These are phyloP conservation scores for Stenoptilia bipunctidactyla DNA, from an alignment of 2,888 invertebrate species.

Conservation along the genomic window DNA sequence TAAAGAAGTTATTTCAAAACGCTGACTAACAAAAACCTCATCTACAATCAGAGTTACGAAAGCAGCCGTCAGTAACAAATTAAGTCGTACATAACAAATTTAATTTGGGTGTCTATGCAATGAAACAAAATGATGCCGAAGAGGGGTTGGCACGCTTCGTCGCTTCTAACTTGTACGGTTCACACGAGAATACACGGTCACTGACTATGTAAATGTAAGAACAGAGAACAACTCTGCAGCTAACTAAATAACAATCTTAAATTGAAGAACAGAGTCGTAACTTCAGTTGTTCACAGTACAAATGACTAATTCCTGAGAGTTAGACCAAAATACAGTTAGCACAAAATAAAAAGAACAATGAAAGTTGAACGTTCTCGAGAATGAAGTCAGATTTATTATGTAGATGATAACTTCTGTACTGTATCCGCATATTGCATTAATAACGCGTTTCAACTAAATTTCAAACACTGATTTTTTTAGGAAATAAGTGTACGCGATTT, in stretches of 20 bases:
- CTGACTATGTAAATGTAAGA: conserved; percentile 59
- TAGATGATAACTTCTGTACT: background rate
- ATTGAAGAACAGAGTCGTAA: background rate
- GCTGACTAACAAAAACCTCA: no score
- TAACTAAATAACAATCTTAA: no score
- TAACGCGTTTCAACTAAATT: no score
- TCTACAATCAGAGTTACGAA: no score
- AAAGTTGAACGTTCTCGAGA: conserved; percentile 18
- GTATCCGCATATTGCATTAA: background rate
- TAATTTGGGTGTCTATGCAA: conserved; percentile 43
- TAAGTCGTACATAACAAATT: conserved; percentile 33
- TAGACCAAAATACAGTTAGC: conserved; percentile 39
- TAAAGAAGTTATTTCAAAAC: no score
- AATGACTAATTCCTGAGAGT: conserved; percentile 41
- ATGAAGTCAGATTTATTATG: conserved; percentile 11
- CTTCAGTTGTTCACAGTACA: conserved; percentile 20
- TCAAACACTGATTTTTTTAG: no score
- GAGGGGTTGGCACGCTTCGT: conserved; percentile 35
- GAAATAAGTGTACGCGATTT: no score
- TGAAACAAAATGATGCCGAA: conserved; percentile 31
- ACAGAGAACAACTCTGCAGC: background rate
- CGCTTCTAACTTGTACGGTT: conserved; percentile 31
- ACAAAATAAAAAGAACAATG: conserved; percentile 23
- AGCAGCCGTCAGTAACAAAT: background rate
- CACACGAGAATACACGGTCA: conserved; percentile 68